Conservation (phyloP, 2,888 invertebrate species). For the Melitaea athalia region DNA sequence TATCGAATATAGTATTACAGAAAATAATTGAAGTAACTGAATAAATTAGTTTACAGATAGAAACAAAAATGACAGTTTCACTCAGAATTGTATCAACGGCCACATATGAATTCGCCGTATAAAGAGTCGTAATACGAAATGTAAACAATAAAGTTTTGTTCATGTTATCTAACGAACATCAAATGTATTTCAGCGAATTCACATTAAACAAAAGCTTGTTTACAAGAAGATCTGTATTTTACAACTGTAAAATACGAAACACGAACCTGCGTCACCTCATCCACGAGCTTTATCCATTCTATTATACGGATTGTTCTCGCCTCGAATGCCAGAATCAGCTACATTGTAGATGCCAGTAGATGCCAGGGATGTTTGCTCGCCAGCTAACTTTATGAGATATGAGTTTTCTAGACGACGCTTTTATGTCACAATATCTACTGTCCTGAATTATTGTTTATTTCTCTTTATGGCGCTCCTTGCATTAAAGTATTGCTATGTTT, state of each 20-base stretch:
- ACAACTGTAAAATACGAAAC: constrained; percentile 29
- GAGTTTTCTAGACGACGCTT: constrained; percentile 67
- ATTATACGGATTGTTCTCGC: constrained; percentile 79
- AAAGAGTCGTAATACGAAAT: not conserved
- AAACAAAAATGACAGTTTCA: too few relatives aligned
- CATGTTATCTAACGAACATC: constrained; percentile 13
- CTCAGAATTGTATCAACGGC: too few relatives aligned
- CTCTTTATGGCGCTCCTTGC: constrained; percentile 41
- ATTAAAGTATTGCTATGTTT: constrained; percentile 31
- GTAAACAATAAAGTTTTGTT: constrained; percentile 7
- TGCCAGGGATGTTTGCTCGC: constrained; percentile 58
- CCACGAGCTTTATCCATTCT: constrained; percentile 63
- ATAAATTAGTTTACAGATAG: too few relatives aligned
- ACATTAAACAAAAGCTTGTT: constrained; percentile 30
- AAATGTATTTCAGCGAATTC: constrained; percentile 18
- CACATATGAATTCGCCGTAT: not conserved
- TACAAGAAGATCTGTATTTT: constrained; percentile 17
- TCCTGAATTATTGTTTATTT: constrained; percentile 66
- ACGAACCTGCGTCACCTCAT: constrained; percentile 44
- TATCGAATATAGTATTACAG: too few relatives aligned
- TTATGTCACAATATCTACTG: constrained; percentile 62
- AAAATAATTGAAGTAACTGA: too few relatives aligned
- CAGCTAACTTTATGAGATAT: constrained; percentile 77
- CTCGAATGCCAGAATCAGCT: constrained; percentile 72
- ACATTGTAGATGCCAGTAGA: constrained; percentile 63